Conservation (phyloP, 2,797 vertebrate species). For the Cirrhinus mrigala region DNA sequence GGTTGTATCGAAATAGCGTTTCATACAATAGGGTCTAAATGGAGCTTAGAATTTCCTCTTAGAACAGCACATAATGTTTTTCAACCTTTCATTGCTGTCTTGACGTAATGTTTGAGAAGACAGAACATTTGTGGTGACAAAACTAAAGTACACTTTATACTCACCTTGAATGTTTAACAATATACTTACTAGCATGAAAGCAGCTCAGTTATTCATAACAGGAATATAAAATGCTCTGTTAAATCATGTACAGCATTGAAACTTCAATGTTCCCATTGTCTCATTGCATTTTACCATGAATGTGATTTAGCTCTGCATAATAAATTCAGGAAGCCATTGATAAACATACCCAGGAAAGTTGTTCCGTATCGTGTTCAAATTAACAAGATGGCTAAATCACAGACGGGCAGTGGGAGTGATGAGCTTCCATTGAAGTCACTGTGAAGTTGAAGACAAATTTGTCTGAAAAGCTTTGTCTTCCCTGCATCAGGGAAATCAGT, state of each 20-base stretch:
- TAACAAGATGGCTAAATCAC: conserved; percentile 4
- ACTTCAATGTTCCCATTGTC: background rate
- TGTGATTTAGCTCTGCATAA: background rate
- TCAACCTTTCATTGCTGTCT: background rate
- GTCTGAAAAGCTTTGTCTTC: conserved; percentile 1
- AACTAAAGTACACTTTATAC: background rate
- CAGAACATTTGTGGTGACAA: background rate
- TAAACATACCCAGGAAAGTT: background rate
- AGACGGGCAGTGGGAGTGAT: conserved; percentile 6
- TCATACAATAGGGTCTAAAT: background rate
- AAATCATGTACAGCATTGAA: background rate
- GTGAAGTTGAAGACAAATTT: conserved; percentile 13
- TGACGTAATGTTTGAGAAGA: background rate
- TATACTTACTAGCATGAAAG: background rate
- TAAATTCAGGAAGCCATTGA: background rate
- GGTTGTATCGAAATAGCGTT: background rate
- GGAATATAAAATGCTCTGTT: background rate
- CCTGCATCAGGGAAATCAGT: conserved; percentile 17
- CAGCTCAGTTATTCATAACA: background rate
- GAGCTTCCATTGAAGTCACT: conserved; percentile 6
- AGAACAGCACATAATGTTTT: background rate
- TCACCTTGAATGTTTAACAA: background rate
- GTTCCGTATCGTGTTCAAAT: background rate
- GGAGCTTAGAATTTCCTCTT: background rate
- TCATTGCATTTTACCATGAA: background rate